Percentiles rank a stretch among this genome's conserved stretches.
Conservation (phyloP, 2,797 vertebrate species). For the Peromyscus attwateri region DNA sequence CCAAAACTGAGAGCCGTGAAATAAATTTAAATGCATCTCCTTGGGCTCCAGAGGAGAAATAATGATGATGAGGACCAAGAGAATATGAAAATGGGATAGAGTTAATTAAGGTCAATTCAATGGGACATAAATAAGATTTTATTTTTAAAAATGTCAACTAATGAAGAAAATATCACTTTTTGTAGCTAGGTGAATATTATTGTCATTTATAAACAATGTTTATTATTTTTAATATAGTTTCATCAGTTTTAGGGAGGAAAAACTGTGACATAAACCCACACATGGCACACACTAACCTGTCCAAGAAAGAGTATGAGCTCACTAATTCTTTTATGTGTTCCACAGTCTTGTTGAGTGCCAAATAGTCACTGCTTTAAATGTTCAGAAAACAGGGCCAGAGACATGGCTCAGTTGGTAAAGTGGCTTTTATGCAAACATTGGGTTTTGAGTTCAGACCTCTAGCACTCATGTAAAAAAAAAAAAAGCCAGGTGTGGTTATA, state of each 20-base stretch:
- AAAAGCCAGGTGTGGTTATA: background rate
- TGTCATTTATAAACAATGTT: conserved; percentile 10
- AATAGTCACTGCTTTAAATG: background rate
- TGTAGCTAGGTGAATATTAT: background rate
- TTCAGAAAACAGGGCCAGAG: background rate
- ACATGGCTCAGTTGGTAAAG: background rate
- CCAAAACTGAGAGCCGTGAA: background rate
- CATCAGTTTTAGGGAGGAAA: background rate
- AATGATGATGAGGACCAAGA: background rate
- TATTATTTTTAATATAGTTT: background rate
- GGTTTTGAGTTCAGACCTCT: background rate
- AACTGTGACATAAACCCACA: background rate
- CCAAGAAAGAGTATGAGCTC: background rate
- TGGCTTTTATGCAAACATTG: too few species aligned
- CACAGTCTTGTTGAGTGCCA: background rate
- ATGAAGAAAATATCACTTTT: background rate
- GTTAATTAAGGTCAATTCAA: background rate
- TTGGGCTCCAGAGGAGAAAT: background rate
- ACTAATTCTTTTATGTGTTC: background rate
- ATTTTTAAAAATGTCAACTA: background rate
- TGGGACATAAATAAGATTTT: background rate
- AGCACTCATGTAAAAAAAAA: background rate
- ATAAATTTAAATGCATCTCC: background rate
- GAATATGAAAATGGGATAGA: background rate
- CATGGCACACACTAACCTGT: background rate